Evolutionary conservation across 2,113 vertebrate species (phyloP).

Genomic region (Sylvia atricapilla): DNA sequence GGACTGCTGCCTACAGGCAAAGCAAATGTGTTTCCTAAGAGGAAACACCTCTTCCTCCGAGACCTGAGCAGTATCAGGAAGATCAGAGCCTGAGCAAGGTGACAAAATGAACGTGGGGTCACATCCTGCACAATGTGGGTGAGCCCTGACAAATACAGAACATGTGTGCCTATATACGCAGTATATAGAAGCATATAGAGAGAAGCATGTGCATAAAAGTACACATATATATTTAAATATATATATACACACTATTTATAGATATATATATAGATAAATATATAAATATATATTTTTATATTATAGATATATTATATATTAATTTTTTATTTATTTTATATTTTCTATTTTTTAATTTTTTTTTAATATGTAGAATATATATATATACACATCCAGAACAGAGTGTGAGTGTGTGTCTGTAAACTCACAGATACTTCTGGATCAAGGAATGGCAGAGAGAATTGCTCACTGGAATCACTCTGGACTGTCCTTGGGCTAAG

Average conservation of each 20-base stretch:
- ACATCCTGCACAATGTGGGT: background rate
- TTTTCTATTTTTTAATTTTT: too few relatives aligned
- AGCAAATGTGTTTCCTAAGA: background rate
- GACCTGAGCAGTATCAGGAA: background rate
- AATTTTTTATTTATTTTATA: too few relatives aligned
- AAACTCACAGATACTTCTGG: background rate
- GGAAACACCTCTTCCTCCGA: background rate
- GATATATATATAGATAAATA: background rate
- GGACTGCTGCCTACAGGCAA: background rate
- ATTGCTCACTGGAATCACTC: background rate
- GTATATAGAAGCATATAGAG: background rate
- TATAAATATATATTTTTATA: too few relatives aligned
- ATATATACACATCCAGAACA: background rate
- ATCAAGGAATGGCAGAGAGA: background rate
- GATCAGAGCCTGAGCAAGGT: background rate
- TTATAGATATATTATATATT: too few relatives aligned
- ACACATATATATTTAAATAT: background rate
- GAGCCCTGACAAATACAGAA: background rate
- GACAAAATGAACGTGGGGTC: background rate
- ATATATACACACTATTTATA: background rate
- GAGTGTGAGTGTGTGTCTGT: background rate
- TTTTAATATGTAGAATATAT: too few relatives aligned
- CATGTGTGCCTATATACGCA: fast-evolving
- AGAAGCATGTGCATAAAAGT: background rate
- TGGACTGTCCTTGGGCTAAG: background rate